phyloP scores from a whole-genome alignment of 1,140 invertebrate species.

The Holcopasites calliopsidis region DNA sequence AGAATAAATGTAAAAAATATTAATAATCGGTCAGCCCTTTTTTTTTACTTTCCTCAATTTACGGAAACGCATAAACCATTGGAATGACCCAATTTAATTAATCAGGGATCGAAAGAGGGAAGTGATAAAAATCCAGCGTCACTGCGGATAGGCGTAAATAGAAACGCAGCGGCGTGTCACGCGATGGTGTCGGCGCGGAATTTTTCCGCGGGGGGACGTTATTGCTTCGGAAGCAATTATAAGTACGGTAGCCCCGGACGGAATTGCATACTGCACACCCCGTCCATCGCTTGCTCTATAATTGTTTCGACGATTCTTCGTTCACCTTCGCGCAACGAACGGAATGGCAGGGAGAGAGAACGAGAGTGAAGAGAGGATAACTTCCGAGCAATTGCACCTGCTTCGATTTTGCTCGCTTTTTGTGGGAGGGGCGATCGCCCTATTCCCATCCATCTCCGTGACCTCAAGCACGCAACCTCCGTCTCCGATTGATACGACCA shows the following conservation, averaged over 20 bases:
- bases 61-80: no score
- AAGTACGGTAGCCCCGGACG: constrained; percentile 65
- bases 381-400: constrained; percentile 69
- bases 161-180: constrained; percentile 24
- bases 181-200: constrained; percentile 41
- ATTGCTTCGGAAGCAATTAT: constrained; percentile 65
- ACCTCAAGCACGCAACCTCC: constrained; percentile 67
- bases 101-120: not conserved
- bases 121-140: not conserved
- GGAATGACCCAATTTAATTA: no score
- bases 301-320: constrained; percentile 70
- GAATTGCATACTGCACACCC: constrained; percentile 62
- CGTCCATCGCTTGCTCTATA: constrained; percentile 57
- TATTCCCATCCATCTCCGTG: constrained; percentile 60
- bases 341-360: no score
- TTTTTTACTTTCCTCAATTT: no score
- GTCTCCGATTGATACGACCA: constrained; percentile 65
- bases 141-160: not conserved
- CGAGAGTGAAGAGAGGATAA: constrained; percentile 1
- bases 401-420: constrained; percentile 69
- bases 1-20: no score
- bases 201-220: constrained; percentile 56
- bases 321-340: not conserved
- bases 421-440: constrained; percentile 63
- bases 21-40: no score